These are phyloP conservation scores for Myotis yumanensis DNA, from an alignment of 2,113 vertebrate genomes.

Conservation along the genomic window DNA sequence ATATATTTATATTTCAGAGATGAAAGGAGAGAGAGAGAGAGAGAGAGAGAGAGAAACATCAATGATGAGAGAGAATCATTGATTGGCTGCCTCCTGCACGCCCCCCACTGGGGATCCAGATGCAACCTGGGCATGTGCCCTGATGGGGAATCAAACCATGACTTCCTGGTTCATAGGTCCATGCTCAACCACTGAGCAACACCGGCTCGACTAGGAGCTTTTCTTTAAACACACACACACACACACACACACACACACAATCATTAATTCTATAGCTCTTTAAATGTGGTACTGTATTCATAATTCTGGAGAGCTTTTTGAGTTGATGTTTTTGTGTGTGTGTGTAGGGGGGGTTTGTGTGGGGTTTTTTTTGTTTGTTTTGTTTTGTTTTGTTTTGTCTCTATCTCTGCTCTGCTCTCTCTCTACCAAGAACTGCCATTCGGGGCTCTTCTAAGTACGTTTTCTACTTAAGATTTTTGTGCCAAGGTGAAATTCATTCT, in stretches of 20 bases:
- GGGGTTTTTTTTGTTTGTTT: background rate
- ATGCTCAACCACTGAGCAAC: no score
- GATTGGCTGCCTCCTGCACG: no score
- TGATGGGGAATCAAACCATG: no score
- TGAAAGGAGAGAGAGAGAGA: no score
- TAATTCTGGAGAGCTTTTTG: background rate
- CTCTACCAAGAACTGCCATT: background rate
- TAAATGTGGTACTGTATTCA: background rate
- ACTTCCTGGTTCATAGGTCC: no score
- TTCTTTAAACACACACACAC: background rate
- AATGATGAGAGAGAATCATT: no score
- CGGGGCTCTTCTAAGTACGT: background rate
- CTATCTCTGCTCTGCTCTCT: background rate
- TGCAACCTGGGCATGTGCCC: no score
- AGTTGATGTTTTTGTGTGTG: background rate
- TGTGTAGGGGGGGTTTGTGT: no score
- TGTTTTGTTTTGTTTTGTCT: background rate
- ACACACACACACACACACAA: no score
- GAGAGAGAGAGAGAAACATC: no score
- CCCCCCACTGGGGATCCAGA: no score
- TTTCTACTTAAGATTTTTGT: conserved; percentile 25
- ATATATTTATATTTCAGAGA: no score
- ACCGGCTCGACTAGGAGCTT: background rate
- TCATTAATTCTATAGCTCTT: background rate
- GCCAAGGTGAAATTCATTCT: conserved; percentile 44